Evolutionary conservation across 2,888 invertebrate genomes (phyloP), one percentile per base, ranked within the genome.

Genomic region (Halictus quadricinctus): DNA sequence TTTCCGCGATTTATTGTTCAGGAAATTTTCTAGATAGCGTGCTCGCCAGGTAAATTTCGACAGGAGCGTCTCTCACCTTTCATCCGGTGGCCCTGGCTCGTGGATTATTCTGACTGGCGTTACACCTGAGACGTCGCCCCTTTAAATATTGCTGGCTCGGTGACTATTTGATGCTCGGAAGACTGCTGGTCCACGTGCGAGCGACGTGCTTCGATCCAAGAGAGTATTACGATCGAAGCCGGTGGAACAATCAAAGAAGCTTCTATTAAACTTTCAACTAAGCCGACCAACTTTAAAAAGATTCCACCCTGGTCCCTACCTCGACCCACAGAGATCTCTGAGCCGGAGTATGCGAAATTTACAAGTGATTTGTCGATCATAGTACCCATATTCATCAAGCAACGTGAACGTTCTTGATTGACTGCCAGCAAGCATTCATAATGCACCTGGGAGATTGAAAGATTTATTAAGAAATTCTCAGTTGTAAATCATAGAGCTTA

Each of bases 101-200:
- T 92, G 88, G 91, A 92, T 93, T 94, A 94, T 94, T 94, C 92
- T 91, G 91, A 92, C 90, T 93, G 93, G 93, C 92, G 93, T 92
- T 91, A 88, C 93, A 87, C 93, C 82, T 80, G 93, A 91, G 93
- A 92, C 91, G 85, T 85, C 73, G 84, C 83, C 85, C 76, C 88
- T 92, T 93, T 93, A 92, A 94, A 94, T 93, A 93, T 93, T 93
- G 89, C 91, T 85, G 75, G 66, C 78, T 7, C 25, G 77, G 90
- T 93, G 89, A 92, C 92, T 94, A 92, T 93, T 94, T 92, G 79
- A 93, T 93, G 85, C 75, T 36, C 29, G 41, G 73, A 12, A 60
- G 48, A 15, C 66, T 50, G 64, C 58, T 50, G 46, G 64, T 74
- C 58, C 50, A 72, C 58, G 69, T 74, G 81, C 58, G 29, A 60